Evolutionary conservation across 2,888 invertebrate genomes (phyloP), one percentile per base, ranked within the genome.

Genomic region (Stegana nigrithorax): DNA sequence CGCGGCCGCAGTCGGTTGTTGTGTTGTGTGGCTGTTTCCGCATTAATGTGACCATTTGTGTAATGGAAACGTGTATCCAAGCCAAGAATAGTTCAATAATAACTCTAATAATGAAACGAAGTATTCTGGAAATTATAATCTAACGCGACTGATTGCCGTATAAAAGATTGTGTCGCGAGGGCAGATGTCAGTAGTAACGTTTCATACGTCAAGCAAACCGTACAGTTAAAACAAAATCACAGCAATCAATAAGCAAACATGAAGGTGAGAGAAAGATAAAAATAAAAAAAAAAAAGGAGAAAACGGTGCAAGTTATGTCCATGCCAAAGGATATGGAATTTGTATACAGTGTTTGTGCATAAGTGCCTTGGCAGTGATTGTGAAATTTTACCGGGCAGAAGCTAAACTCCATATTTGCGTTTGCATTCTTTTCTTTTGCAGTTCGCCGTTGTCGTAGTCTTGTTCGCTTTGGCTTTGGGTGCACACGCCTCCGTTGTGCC

Each of bases 371-470:
- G n/a, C n/a, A n/a, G n/a, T n/a, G n/a, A n/a, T 14, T 47, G 47
- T 27, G 10, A 21, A 5, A 23, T 23, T n/a, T 6, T 17, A 3
- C 2, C 2, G 32, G 19, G 23, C 10, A 26, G 23, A 12, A 26
- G 50, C 50, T 51, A 8, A 14, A 51, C 25, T 21, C 2, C n/a
- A 26, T 17, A n/a, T 62, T 6, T 17, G 7, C n/a, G n/a, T 53
- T 6, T n/a, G 36, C 12, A 36, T 26, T 45, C 19, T 44, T 17
- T 26, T 64, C 21, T 39, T 17, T 71, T 73, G 3, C 72, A 84
- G 84, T 85, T 84, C 85, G 79, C 78, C 76, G 68, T 80, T 66
- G 78, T 78, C 79, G 83, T 84, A 83, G 84, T 84, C 80, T 74
- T 85, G 81, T 81, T 84, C 72, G 83, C 83, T 73, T 78, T 85